Conservation (phyloP, 1,140 invertebrate genomes). For the Camponotus vicinus region DNA sequence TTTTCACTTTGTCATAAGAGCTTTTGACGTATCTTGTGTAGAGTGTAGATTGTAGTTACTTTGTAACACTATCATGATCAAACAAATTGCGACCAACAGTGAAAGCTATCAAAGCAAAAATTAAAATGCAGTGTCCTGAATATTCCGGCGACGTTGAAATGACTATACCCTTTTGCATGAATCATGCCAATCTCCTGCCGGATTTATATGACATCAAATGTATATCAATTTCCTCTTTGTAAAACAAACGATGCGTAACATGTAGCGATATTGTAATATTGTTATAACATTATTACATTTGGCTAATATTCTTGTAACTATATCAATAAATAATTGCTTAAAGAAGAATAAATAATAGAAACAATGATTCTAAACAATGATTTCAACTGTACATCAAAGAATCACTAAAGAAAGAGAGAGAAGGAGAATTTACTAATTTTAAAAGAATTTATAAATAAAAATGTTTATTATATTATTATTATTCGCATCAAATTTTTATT, state of each 20-base stretch:
- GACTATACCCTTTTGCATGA: not conserved
- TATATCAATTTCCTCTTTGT: not conserved
- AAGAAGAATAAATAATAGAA: too few species aligned
- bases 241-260: not conserved
- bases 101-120: conserved; percentile 46
- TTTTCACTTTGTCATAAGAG: conserved; percentile 50
- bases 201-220: not conserved
- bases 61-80: conserved; percentile 24
- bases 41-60: conserved; percentile 25
- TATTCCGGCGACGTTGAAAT: conserved; percentile 7
- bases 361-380: too few species aligned
- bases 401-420: too few species aligned
- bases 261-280: not conserved
- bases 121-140: conserved; percentile 48
- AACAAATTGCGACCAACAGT: conserved; percentile 23
- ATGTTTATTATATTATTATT: not conserved
- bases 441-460: not conserved
- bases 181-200: not conserved
- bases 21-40: not conserved
- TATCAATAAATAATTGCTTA: too few species aligned
- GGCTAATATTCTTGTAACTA: too few species aligned
- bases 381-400: too few species aligned
- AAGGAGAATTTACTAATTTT: too few species aligned
- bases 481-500: conserved; percentile 6
- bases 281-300: too few species aligned